A percentile compares a stretch with the other conserved stretches of the same genome.
Evolutionary conservation across 2,113 vertebrate species (phyloP).

Genomic region (Prinia subflava): DNA sequence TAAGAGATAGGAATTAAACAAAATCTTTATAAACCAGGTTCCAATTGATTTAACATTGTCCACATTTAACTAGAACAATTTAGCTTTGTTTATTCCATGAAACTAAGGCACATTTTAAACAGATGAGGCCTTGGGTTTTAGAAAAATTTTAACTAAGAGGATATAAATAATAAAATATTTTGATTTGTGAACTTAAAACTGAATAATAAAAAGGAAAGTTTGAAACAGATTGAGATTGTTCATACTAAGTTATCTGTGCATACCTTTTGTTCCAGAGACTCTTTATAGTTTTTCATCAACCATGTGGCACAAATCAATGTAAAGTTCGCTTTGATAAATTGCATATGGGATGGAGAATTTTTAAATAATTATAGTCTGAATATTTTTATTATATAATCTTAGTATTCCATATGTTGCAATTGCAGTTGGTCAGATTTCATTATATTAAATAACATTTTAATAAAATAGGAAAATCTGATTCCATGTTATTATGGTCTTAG

Average conservation of each 20-base stretch:
- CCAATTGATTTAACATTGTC: constrained; percentile 55
- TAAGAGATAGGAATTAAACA: constrained; percentile 33
- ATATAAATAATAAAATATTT: not conserved
- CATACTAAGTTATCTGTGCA: not conserved
- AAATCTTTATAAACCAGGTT: constrained; percentile 50
- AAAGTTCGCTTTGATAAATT: constrained; percentile 44
- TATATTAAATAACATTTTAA: constrained; percentile 32
- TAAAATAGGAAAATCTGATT: constrained; percentile 42
- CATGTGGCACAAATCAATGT: constrained; percentile 61
- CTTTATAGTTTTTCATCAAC: constrained; percentile 56
- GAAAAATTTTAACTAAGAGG: not conserved
- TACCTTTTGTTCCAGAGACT: constrained; percentile 47
- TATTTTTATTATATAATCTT: constrained; percentile 48
- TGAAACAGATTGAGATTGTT: constrained; percentile 32
- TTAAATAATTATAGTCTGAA: constrained; percentile 29
- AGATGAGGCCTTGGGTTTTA: not conserved
- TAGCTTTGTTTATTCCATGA: not conserved
- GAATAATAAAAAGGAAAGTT: not conserved
- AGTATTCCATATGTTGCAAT: constrained; percentile 29
- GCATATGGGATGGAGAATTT: constrained; percentile 47
- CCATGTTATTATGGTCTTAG: constrained; percentile 28
- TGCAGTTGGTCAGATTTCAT: constrained; percentile 18
- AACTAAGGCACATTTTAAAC: not conserved
- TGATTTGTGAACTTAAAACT: constrained; percentile 10
- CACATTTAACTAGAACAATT: constrained; percentile 28